Evolutionary conservation across 2,888 invertebrate species (phyloP).

Genomic region (Morpho achilles): DNA sequence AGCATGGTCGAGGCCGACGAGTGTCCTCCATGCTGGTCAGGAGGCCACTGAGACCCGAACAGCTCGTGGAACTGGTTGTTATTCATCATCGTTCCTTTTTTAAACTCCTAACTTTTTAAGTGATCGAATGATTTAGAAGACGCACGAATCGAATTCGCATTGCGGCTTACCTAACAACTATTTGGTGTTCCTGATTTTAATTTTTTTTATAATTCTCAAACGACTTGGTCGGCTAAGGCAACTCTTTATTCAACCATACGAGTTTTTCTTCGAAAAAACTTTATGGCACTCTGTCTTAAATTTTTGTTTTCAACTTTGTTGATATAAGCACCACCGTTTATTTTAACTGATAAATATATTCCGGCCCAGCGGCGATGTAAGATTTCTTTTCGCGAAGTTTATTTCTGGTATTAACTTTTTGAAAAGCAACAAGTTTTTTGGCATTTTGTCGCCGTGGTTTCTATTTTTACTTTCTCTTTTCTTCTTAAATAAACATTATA

Average conservation of each 20-base stretch:
- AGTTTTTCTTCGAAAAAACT: slow-evolving; percentile 54
- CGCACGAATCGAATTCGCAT: slow-evolving; percentile 70
- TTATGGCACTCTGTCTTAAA: slow-evolving; percentile 55
- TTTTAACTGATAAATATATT: slow-evolving; percentile 73
- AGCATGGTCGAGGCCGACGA: slow-evolving; percentile 70
- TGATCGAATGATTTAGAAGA: slow-evolving; percentile 50
- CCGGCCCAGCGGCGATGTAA: slow-evolving; percentile 63
- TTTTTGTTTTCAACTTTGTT: slow-evolving; percentile 61
- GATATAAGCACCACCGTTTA: slow-evolving; percentile 48
- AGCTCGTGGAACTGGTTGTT: slow-evolving; percentile 72
- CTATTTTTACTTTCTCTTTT: slow-evolving; percentile 48
- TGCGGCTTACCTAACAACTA: slow-evolving; percentile 52
- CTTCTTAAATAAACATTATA: slow-evolving; percentile 57
- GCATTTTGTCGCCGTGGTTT: slow-evolving; percentile 75
- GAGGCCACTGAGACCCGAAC: slow-evolving; percentile 76
- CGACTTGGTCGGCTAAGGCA: slow-evolving; percentile 76
- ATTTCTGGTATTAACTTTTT: slow-evolving; percentile 74
- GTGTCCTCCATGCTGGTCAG: slow-evolving; percentile 70
- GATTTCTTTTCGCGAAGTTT: slow-evolving; percentile 72
- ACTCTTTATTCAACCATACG: slow-evolving; percentile 54
- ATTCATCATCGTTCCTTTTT: slow-evolving; percentile 57
- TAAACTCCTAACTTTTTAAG: slow-evolving; percentile 42
- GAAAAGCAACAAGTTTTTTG: slow-evolving; percentile 70
- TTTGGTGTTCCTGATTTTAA: slow-evolving; percentile 29
- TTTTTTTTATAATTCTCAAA: slow-evolving; percentile 27